These are phyloP conservation scores for Lithobates pipiens DNA, from an alignment of 2,797 vertebrate species.

Conservation along the genomic window DNA sequence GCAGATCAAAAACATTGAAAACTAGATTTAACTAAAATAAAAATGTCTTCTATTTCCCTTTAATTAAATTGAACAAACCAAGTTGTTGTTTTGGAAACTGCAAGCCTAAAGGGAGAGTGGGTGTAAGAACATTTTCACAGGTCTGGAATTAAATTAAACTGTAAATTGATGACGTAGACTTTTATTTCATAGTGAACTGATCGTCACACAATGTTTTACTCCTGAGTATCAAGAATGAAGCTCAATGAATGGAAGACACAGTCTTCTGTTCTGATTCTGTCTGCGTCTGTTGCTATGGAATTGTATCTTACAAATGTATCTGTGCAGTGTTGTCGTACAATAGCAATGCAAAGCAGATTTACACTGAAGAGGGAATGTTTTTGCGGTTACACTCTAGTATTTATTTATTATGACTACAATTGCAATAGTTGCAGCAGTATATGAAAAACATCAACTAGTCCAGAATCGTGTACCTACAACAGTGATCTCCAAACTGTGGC, in stretches of 20 bases:
- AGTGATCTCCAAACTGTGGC: too few relatives aligned
- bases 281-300: slow-evolving; percentile 12
- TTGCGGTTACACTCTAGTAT: not conserved
- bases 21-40: too few relatives aligned
- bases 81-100: too few relatives aligned
- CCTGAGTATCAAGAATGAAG: not conserved
- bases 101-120: too few relatives aligned
- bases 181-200: not conserved
- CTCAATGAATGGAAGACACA: not conserved
- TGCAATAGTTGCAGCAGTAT: not conserved
- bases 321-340: not conserved
- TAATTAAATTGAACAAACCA: too few relatives aligned
- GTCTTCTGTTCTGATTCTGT: not conserved
- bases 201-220: not conserved
- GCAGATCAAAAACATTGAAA: too few relatives aligned
- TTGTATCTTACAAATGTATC: not conserved
- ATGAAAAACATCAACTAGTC: not conserved
- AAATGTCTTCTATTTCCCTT: too few relatives aligned
- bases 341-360: not conserved
- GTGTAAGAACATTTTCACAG: too few relatives aligned
- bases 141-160: not conserved
- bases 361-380: not conserved
- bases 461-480: not conserved
- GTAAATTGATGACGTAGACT: not conserved
- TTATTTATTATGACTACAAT: not conserved